A percentile compares a stretch with the other conserved stretches of the same genome.
Conservation (phyloP, 2,888 invertebrate species). For the Tiliacea citrago region DNA sequence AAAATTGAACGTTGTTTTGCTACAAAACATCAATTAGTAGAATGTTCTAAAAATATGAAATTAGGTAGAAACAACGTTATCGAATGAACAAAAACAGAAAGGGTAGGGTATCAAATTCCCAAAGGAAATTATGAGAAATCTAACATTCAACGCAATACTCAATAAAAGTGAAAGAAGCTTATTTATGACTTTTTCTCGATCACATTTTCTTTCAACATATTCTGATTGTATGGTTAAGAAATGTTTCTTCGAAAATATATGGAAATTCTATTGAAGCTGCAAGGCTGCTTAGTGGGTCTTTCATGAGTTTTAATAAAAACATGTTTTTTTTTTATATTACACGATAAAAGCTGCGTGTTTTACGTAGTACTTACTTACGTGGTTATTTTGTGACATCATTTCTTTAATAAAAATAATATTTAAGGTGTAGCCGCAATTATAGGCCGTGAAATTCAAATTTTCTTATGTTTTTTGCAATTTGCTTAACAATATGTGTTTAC, state of each 20-base stretch:
- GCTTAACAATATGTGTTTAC: too few relatives aligned
- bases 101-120: slow-evolving; percentile 56
- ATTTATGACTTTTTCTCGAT: slow-evolving; percentile 52
- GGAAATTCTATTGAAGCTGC: slow-evolving; percentile 13
- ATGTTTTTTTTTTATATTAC: background rate
- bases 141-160: slow-evolving; percentile 54
- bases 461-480: too few relatives aligned
- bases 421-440: too few relatives aligned
- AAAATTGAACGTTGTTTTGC: background rate
- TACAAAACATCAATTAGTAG: background rate
- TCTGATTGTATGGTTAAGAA: slow-evolving; percentile 24
- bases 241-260: slow-evolving; percentile 28
- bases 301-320: slow-evolving; percentile 3
- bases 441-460: too few relatives aligned
- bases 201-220: slow-evolving; percentile 42
- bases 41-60: slow-evolving; percentile 7
- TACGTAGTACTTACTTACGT: too few relatives aligned
- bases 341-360: background rate
- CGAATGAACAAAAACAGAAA: slow-evolving; percentile 27
- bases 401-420: background rate
- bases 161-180: slow-evolving; percentile 55
- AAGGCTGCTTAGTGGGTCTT: slow-evolving; percentile 8
- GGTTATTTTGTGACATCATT: background rate
- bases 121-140: slow-evolving; percentile 67
- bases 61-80: slow-evolving; percentile 5